phyloP scores from a whole-genome alignment of 2,113 vertebrate genomes.

The Dicaeum eximium region DNA sequence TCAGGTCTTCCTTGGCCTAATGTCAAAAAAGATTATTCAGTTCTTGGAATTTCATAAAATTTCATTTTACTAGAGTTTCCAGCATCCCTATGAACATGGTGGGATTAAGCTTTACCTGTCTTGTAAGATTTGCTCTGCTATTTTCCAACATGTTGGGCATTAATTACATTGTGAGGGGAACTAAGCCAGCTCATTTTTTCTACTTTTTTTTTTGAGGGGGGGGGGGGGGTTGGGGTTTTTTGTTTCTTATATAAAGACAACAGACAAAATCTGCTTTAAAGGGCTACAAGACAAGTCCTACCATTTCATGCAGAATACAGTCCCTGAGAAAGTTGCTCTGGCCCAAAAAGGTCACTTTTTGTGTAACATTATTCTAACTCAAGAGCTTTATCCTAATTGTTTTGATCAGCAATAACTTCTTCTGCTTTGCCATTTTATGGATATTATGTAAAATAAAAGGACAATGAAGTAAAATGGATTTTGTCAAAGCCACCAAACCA shows the following conservation, averaged over 20 bases:
- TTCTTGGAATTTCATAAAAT: background rate
- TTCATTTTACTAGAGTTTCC: background rate
- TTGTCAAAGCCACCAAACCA: constrained; percentile 60
- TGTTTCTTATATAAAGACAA: background rate
- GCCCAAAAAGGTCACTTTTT: background rate
- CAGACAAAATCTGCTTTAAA: background rate
- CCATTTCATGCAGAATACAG: background rate
- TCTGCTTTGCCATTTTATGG: constrained; percentile 45
- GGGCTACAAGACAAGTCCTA: background rate
- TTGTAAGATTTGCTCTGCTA: background rate
- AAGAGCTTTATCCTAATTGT: constrained; percentile 29
- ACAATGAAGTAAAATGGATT: constrained; percentile 56
- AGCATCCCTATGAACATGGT: background rate
- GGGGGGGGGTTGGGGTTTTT: no score
- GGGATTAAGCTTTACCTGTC: background rate
- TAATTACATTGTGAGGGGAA: background rate
- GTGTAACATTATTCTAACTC: background rate
- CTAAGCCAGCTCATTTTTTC: background rate
- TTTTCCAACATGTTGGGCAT: background rate
- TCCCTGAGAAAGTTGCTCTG: background rate
- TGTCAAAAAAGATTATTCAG: background rate
- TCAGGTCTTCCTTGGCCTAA: background rate
- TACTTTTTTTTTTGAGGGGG: background rate
- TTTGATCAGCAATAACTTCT: constrained; percentile 33
- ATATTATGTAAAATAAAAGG: constrained; percentile 54